Conservation (phyloP, 2,113 vertebrate genomes). For the Emydocephalus ijimae region DNA sequence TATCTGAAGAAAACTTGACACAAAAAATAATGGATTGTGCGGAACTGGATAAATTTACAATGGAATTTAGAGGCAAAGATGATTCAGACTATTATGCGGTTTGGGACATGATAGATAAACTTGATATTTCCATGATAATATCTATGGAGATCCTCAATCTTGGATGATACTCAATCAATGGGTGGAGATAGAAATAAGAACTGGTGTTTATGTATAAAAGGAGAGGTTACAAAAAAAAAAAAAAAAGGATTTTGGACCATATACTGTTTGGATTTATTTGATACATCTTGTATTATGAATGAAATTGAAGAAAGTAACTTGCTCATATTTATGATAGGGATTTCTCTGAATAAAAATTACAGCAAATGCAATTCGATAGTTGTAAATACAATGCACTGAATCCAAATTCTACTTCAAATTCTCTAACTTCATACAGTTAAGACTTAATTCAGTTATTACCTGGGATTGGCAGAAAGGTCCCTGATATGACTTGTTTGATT, state of each 20-base stretch:
- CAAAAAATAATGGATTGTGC: too few relatives aligned
- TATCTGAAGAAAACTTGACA: too few relatives aligned
- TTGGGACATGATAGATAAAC: too few relatives aligned
- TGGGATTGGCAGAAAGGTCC: neutral
- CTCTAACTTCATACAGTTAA: conserved; percentile 5
- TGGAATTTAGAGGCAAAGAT: too few relatives aligned
- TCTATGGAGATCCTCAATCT: too few relatives aligned
- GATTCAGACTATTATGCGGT: too few relatives aligned
- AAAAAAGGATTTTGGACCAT: neutral
- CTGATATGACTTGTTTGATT: neutral
- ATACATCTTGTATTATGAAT: neutral
- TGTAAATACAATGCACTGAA: conserved; percentile 9
- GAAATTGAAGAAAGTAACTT: neutral
- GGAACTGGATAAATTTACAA: too few relatives aligned
- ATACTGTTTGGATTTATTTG: neutral
- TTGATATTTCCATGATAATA: too few relatives aligned
- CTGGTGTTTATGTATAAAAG: too few relatives aligned
- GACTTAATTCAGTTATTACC: neutral
- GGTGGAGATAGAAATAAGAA: too few relatives aligned
- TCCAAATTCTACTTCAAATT: neutral
- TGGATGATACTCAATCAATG: too few relatives aligned
- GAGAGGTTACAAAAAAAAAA: too few relatives aligned
- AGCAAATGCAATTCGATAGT: conserved; percentile 21
- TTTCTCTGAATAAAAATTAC: neutral
- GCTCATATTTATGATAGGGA: conserved; percentile 31